A percentile compares a stretch with the other conserved stretches of the same genome.
phyloP scores from a whole-genome alignment of 2,113 vertebrate genomes.

The Pterocles burchelli region DNA sequence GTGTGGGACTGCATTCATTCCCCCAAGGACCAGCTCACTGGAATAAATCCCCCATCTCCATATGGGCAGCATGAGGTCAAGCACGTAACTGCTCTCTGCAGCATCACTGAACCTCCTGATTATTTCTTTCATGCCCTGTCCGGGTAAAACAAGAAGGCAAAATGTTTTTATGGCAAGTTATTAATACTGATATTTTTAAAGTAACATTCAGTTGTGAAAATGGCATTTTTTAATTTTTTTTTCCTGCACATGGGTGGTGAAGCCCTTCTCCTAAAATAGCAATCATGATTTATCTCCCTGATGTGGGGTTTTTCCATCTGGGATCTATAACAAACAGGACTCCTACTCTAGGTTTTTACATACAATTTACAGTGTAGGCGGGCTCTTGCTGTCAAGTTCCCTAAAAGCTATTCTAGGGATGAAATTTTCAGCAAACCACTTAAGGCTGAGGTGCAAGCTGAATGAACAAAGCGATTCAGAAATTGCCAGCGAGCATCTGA shows the following conservation, averaged over 20 bases:
- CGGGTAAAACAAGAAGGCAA: not conserved
- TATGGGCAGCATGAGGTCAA: not conserved
- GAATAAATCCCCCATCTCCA: not conserved
- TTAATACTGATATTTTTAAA: not conserved
- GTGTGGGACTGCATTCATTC: too few relatives aligned
- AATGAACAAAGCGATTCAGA: not conserved
- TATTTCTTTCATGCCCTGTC: not conserved
- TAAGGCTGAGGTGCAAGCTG: not conserved
- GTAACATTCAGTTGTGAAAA: not conserved
- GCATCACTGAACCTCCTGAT: not conserved
- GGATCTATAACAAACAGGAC: not conserved
- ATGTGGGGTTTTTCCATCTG: not conserved
- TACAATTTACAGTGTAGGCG: not conserved
- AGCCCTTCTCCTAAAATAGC: not conserved
- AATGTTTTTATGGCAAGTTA: not conserved
- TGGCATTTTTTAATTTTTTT: accelerated
- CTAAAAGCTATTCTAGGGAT: not conserved
- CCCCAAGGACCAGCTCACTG: accelerated
- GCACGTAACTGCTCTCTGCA: not conserved
- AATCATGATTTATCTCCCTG: not conserved
- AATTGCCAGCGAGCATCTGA: not conserved
- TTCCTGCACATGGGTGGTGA: not conserved
- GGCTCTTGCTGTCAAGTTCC: not conserved
- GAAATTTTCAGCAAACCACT: not conserved
- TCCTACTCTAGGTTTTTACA: not conserved